Base-by-base conservation (phyloP, 2,888 invertebrate species). In the Ornithoptera alexandrae region DNA sequence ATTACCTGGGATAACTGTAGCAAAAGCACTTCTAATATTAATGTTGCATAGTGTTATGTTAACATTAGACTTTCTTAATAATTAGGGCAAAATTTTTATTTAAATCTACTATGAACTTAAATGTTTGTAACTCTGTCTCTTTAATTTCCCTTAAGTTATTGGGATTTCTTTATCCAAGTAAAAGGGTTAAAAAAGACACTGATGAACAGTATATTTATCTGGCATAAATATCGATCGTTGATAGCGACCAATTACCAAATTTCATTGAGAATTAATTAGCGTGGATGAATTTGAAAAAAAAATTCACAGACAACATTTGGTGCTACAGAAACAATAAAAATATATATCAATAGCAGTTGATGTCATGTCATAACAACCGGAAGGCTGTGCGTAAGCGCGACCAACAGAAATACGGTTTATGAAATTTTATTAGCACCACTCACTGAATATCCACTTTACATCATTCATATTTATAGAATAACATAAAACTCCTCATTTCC, bases 401-500 rank as follows among this genome's bases (percentile, higher is more conserved):
- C 46, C 18, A 65, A 58, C 42, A 59, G 46, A 42, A 65, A 65
- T 59, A 65, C 65, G 59, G 58, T 59, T 57, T 30, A 60, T 36
- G 46, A 59, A 59, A 59, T 59, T 65, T 65, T 67, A 67, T 67
- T 62, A 62, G 56, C 30, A 4, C 42, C 30, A 57, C 46, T 24
- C 67, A 58, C 62, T 67, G 39, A 67, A 67, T 67, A 61, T 56
- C 24, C 62, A 62, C 62, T 67, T 22, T 56, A 17, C 62, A 58
- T 62, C 62, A 58, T 58, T 58, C 17, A 39, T 57, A 5, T 67
- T 67, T 62, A 62, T 46, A 36, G 42, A 62, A 20, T 58, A 62
- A 62, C 42, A 67, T 67, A 62, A 62, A 67, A 67, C 67, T 67
- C 39, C 22, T 42, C 42, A 18, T 67, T 67, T 42, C 24, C 62